Conservation (phyloP, 2,888 invertebrate species). For the Globia sparganii region DNA sequence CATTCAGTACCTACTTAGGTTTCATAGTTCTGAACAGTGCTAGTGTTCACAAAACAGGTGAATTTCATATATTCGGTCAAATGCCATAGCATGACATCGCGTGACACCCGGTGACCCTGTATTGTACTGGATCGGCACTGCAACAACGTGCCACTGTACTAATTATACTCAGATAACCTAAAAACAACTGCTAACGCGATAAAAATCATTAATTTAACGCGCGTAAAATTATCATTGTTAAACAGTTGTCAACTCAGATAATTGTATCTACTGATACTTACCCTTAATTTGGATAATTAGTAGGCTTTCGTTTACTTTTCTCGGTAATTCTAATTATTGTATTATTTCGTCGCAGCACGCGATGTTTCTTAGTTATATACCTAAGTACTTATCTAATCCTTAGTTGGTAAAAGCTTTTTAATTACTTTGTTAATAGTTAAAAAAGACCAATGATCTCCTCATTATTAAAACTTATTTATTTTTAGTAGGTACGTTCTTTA, state of each 20-base stretch:
- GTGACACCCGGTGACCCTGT: constrained; percentile 66
- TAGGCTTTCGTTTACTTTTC: not conserved
- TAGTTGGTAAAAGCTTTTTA: constrained; percentile 7
- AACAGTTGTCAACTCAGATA: constrained; percentile 22
- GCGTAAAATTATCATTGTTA: constrained; percentile 21
- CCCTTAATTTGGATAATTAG: not conserved
- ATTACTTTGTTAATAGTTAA: constrained; percentile 11
- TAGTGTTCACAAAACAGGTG: constrained; percentile 23
- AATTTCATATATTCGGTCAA: constrained; percentile 58
- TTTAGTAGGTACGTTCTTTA: not conserved
- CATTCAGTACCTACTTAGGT: not conserved
- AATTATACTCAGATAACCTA: constrained; percentile 50
- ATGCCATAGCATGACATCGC: constrained; percentile 54
- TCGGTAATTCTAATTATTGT: not conserved
- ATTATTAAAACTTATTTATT: constrained; percentile 1
- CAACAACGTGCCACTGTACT: constrained; percentile 44
- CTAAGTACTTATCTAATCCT: not conserved
- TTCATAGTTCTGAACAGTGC: constrained; percentile 28
- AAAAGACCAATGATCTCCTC: constrained; percentile 14
- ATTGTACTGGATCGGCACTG: constrained; percentile 47
- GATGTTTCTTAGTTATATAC: not conserved
- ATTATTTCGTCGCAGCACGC: constrained; percentile 7
- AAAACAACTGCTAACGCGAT: constrained; percentile 31
- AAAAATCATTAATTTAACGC: constrained; percentile 27
- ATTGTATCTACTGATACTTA: constrained; percentile 6